A percentile compares a stretch with the other conserved stretches of the same genome.
Evolutionary conservation across 2,888 invertebrate genomes (phyloP).

Genomic region (Morpho helenor): DNA sequence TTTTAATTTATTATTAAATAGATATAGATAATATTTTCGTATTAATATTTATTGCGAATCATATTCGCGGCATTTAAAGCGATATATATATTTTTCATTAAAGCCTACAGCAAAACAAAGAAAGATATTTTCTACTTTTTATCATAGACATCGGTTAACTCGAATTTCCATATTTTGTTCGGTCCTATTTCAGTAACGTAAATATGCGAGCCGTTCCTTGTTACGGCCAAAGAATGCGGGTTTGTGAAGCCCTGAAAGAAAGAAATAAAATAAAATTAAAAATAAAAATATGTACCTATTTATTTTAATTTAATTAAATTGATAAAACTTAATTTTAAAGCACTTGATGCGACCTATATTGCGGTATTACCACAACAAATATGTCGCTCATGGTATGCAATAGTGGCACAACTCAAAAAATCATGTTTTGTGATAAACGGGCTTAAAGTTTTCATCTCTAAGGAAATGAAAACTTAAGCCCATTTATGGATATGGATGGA

Average conservation of each 20-base stretch:
- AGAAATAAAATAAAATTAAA: constrained; percentile 8
- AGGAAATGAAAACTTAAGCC: too few species aligned
- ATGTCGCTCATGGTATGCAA: too few species aligned
- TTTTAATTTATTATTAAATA: constrained; percentile 4
- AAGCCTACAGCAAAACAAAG: constrained; percentile 14
- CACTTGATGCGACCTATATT: too few species aligned
- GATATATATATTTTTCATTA: constrained; percentile 5
- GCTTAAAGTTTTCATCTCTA: too few species aligned
- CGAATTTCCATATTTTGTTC: constrained; percentile 91
- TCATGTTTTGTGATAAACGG: too few species aligned
- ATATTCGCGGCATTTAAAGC: constrained; percentile 18
- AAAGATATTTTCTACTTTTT: constrained; percentile 45
- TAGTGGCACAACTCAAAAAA: too few species aligned
- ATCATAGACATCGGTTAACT: constrained; percentile 70
- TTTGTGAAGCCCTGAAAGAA: constrained; percentile 86
- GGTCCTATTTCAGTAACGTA: constrained; percentile 93
- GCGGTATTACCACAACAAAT: too few species aligned
- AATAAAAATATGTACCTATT: neutral
- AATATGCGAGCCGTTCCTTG: constrained; percentile 88
- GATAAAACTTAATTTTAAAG: too few species aligned
- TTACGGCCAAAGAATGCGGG: constrained; percentile 91
- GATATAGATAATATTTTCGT: constrained; percentile 7
- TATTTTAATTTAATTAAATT: neutral
- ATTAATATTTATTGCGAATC: constrained; percentile 14
- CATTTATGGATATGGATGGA: too few species aligned